A percentile compares a stretch with the other conserved stretches of the same genome.
These are phyloP conservation scores for Gallinago media DNA, from an alignment of 2,113 vertebrate species.

Conservation along the genomic window DNA sequence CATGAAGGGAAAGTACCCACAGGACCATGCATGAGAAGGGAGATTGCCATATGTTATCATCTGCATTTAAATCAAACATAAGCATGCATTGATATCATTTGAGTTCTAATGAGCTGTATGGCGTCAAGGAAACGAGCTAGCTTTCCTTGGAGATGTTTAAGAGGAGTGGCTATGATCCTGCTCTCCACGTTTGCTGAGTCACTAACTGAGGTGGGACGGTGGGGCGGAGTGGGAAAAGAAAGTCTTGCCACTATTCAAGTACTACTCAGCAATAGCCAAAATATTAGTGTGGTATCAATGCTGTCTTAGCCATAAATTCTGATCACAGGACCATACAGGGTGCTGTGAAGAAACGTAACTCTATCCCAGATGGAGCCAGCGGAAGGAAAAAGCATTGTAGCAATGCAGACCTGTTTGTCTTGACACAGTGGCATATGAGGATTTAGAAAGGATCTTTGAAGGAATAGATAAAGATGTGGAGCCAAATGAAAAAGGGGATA, in stretches of 20 bases:
- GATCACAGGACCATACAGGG: background rate
- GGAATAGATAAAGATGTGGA: slow-evolving; percentile 26
- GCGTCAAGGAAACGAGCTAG: background rate
- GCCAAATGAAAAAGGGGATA: slow-evolving; percentile 53
- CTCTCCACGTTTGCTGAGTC: background rate
- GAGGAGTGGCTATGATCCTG: background rate
- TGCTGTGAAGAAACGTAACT: background rate
- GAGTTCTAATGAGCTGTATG: background rate
- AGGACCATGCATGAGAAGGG: background rate
- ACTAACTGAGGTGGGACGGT: no score
- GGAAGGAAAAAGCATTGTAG: background rate
- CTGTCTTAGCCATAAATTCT: background rate
- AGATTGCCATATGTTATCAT: background rate
- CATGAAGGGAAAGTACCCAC: background rate
- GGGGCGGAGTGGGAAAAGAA: no score
- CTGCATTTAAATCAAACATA: background rate
- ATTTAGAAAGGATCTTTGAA: slow-evolving; percentile 35
- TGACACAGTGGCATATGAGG: background rate
- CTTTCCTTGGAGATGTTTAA: background rate
- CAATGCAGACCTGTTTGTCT: background rate
- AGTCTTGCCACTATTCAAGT: no score
- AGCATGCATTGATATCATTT: background rate
- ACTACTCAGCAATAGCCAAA: background rate
- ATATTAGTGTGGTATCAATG: background rate
- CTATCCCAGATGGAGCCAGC: background rate